Evolutionary conservation across 2,797 vertebrate genomes (phyloP).

Genomic region (Falco concolor): DNA sequence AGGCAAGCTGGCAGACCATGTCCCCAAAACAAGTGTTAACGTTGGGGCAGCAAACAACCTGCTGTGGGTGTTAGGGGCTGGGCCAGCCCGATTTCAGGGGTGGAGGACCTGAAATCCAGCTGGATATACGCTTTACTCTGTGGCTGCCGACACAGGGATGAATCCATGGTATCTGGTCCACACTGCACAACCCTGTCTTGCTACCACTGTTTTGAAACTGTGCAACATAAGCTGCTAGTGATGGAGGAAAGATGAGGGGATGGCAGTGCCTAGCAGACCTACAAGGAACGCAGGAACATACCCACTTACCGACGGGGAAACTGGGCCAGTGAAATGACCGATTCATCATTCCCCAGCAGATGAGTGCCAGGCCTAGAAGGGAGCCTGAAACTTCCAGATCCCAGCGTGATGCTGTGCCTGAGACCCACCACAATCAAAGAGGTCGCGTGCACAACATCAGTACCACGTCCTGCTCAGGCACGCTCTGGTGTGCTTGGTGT

Average conservation of each 20-base stretch:
- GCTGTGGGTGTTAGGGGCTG: neutral
- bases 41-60: neutral
- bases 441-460: fast-evolving
- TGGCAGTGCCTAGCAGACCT: neutral
- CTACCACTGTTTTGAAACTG: neutral
- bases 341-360: neutral
- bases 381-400: neutral
- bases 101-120: neutral
- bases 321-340: neutral
- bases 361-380: neutral
- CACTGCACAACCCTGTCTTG: neutral
- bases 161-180: neutral
- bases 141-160: neutral
- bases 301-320: neutral
- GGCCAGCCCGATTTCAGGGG: neutral
- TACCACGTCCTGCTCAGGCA: neutral
- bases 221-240: neutral
- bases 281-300: neutral
- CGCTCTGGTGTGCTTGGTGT: neutral
- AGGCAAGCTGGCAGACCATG: neutral
- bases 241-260: too few relatives aligned
- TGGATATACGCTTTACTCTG: neutral
- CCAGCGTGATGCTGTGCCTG: neutral
- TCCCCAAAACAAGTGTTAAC: neutral
- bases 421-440: fast-evolving